phyloP scores from a whole-genome alignment of 2,888 invertebrate genomes.

The Drosophila rellima region DNA sequence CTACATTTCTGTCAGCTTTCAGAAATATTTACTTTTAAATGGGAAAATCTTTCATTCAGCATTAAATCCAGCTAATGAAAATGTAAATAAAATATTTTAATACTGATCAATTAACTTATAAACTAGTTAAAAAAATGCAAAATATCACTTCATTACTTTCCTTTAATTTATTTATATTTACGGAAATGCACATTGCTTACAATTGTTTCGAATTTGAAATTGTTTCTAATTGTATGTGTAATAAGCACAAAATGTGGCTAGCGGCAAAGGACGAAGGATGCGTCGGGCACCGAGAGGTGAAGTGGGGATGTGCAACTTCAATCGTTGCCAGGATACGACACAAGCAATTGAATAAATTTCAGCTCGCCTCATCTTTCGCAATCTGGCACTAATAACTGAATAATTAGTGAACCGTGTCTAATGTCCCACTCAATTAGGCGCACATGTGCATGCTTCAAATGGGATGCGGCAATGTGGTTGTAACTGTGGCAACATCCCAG shows the following conservation, averaged over 20 bases:
- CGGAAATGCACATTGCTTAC: not conserved
- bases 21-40: no score
- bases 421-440: conserved; percentile 40
- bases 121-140: not conserved
- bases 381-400: conserved; percentile 19
- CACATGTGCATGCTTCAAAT: conserved; percentile 27
- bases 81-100: not conserved
- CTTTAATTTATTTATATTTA: no score
- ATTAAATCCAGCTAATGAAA: no score
- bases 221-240: not conserved
- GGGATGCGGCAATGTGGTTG: conserved; percentile 3
- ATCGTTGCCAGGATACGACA: conserved; percentile 28
- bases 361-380: conserved; percentile 8
- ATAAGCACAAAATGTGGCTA: conserved; percentile 3
- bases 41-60: no score
- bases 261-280: not conserved
- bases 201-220: not conserved
- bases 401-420: conserved; percentile 46
- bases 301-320: not conserved
- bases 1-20: no score
- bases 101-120: not conserved
- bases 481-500: conserved; percentile 8
- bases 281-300: not conserved
- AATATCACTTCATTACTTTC: not conserved
- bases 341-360: conserved; percentile 23